Conservation (phyloP, 2,888 invertebrate species). For the Dermolepida albohirtum region DNA sequence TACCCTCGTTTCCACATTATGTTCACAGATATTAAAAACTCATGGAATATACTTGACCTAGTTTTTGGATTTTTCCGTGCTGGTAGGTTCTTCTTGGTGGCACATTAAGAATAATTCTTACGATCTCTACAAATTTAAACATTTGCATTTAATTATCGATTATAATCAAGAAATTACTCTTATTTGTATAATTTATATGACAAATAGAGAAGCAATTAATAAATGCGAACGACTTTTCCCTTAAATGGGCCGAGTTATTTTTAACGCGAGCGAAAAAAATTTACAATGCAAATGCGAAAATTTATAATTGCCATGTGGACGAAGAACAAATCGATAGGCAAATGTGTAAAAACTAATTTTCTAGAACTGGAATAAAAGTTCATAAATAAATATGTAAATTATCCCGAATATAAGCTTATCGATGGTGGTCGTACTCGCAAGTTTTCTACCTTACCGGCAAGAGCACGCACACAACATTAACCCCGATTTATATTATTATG, state of each 20-base stretch:
- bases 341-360: slow-evolving; percentile 35
- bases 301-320: slow-evolving; percentile 29
- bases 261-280: slow-evolving; percentile 25
- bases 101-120: no score
- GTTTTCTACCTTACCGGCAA: slow-evolving; percentile 60
- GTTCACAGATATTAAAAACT: no score
- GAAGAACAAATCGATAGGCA: slow-evolving; percentile 33
- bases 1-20: no score
- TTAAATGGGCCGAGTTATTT: slow-evolving; percentile 35
- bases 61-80: no score
- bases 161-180: no score
- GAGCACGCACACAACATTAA: slow-evolving; percentile 65
- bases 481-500: slow-evolving; percentile 68
- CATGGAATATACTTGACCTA: no score
- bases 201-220: slow-evolving; percentile 9
- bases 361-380: slow-evolving; percentile 44
- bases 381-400: slow-evolving; percentile 58
- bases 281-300: slow-evolving; percentile 34
- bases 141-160: no score
- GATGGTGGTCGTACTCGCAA: slow-evolving; percentile 59
- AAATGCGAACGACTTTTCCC: slow-evolving; percentile 18
- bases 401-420: slow-evolving; percentile 60
- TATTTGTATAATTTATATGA: background rate
- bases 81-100: no score
- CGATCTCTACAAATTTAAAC: no score